phyloP scores from a whole-genome alignment of 1,140 invertebrate species.

The Calosoma granatense region DNA sequence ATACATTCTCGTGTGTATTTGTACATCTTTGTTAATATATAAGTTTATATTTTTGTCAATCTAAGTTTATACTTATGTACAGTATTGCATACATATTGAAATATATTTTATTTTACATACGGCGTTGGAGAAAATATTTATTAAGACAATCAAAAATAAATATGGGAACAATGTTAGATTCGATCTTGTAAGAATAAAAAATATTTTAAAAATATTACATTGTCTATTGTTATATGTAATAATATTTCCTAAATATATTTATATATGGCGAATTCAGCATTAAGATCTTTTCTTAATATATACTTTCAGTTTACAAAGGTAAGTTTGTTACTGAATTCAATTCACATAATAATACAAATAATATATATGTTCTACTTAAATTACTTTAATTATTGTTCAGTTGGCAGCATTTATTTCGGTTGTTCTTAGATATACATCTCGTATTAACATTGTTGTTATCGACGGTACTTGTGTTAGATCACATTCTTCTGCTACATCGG shows the following conservation, averaged over 20 bases:
- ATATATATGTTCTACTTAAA: too few relatives aligned
- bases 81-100: background rate
- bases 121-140: background rate
- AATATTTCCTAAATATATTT: too few relatives aligned
- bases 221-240: too few relatives aligned
- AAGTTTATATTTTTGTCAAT: background rate
- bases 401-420: too few relatives aligned
- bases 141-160: conserved; percentile 5
- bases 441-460: conserved; percentile 85
- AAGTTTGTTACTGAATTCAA: too few relatives aligned
- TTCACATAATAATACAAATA: too few relatives aligned
- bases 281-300: too few relatives aligned
- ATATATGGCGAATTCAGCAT: too few relatives aligned
- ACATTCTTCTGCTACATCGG: conserved; percentile 69
- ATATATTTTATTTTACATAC: background rate
- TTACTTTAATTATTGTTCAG: too few relatives aligned
- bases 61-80: too few relatives aligned
- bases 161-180: conserved; percentile 5
- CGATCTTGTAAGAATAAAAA: background rate
- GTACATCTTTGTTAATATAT: background rate
- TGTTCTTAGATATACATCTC: conserved; percentile 44
- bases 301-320: too few relatives aligned
- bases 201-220: background rate
- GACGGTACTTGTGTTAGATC: conserved; percentile 92
- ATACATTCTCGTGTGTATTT: background rate